phyloP scores from a whole-genome alignment of 2,113 vertebrate species.

The Neotoma lepida region DNA sequence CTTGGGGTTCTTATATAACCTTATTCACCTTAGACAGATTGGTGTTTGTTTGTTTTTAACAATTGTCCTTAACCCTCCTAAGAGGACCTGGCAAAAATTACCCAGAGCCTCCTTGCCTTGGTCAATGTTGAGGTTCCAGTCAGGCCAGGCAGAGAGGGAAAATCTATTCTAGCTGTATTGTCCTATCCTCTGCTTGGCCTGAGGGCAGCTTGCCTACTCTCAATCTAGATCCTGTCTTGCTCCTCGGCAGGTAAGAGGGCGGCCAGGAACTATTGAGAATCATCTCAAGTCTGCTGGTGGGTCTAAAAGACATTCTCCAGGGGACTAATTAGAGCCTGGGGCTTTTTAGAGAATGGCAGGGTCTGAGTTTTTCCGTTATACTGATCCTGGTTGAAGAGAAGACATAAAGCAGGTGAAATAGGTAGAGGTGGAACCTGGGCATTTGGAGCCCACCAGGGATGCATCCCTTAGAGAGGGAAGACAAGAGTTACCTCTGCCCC shows the following conservation, averaged over 20 bases:
- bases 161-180: background rate
- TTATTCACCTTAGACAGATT: background rate
- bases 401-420: background rate
- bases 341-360: background rate
- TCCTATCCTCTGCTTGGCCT: background rate
- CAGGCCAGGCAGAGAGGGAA: background rate
- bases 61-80: background rate
- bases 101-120: background rate
- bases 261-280: background rate
- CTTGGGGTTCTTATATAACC: background rate
- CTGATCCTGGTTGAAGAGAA: background rate
- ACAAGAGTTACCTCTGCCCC: background rate
- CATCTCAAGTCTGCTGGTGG: background rate
- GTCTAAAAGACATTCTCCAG: background rate
- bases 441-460: background rate
- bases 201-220: background rate
- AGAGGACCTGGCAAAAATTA: background rate
- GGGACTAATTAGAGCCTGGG: background rate
- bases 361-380: background rate
- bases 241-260: background rate
- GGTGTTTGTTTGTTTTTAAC: background rate
- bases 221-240: background rate
- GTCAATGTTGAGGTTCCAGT: background rate
- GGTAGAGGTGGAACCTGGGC: background rate
- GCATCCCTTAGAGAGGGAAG: background rate